Base-by-base conservation (phyloP, 2,888 invertebrate species). In the Phalera bucephala region DNA sequence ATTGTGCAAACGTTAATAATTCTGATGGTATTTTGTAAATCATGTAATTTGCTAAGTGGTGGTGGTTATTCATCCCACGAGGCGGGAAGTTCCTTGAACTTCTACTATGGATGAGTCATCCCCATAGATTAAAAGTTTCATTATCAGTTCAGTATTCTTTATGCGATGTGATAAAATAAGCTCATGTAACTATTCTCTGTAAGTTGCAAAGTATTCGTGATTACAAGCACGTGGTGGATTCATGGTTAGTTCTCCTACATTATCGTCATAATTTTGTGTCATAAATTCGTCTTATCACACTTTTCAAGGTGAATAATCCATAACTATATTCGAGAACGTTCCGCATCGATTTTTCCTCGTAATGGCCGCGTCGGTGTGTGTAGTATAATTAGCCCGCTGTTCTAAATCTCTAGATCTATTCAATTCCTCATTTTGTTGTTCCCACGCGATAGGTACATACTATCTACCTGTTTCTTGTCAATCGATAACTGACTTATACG, bases 301-400 rank as follows among this genome's bases (percentile, higher is more conserved):
- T 13, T 6, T 13, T 12, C 25, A 25, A 25, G 25, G 25, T 25
- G 12, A 25, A 25, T 25, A 12, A 12, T 22, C 12, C 21, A 36
- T 21, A 12, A 27, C 13, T 20, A 25, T 29, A 31, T 78, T 81
- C 82, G 61, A 72, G 80, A 83, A 81, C 26, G 35, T 81, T 84
- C 78, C 45, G 39, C 20, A 82, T 83, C 64, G 80, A 80, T 82
- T 74, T 73, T 67, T 36, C 51, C 34, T 42, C 40, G 49, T 51
- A 59, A 79, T 76, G 78, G 75, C 74, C 46, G 74, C 72, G 55
- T 45, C 53, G 44, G 33, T 40, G 36, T 28, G 21, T 27, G 35
- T 37, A 32, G 28, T 28, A 15, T 9, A 28, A 10, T 28, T 25
- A 12, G 25, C 15, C 7, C 28, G 8, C 1, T 2, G 15, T 34